Base-by-base conservation (phyloP, 2,113 vertebrate genomes). In the Carlito syrichta region DNA sequence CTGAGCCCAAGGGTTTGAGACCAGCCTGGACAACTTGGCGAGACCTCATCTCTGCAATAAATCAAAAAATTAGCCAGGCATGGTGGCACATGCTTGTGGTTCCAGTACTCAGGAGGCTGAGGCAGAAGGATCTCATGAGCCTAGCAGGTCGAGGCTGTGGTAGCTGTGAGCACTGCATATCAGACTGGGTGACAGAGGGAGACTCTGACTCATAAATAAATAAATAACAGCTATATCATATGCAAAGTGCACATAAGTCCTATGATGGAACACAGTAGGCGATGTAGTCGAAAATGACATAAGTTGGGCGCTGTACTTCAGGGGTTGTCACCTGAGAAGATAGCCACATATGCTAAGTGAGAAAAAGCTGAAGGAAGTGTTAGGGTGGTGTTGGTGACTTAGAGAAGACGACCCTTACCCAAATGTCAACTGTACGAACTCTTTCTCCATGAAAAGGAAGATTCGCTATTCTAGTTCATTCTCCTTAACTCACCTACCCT, bases 351-450 rank as follows among this genome's bases (percentile, higher is more conserved):
- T 3, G 48, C 5, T 17, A 23, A n/a, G 22, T 6, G 30, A 43
- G 38, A 40, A 71, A 27, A 10, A 38, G 10, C 2, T 23, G 16
- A 30, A 40, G 43, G 40, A 76, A 14, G 8, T 4, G 25, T 32
- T 3, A 7, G 48, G 22, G 9, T 8, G 8, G n/a, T 0, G 17
- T 5, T 32, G n/a, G 23, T 4, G 32, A 73, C 3, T 19, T 38
- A 45, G n/a, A 38, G 48, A 32, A 38, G 30, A 43, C 30, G 69
- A 7, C 9, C 5, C 30, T 38, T 6, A 19, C 32, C 16, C 43
- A 32, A 32, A 71, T 60, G n/a, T n/a, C 10, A 38, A 22, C 10
- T 40, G n/a, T 40, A 48, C 54, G 6, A 38, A 38, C 60, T 78
- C 38, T 52, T 78, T 20, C 74, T 56, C 56, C 38, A 56, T 38